A percentile compares a stretch with the other conserved stretches of the same genome.
Conservation (phyloP, 2,888 invertebrate species). For the Tuberolachnus salignus region DNA sequence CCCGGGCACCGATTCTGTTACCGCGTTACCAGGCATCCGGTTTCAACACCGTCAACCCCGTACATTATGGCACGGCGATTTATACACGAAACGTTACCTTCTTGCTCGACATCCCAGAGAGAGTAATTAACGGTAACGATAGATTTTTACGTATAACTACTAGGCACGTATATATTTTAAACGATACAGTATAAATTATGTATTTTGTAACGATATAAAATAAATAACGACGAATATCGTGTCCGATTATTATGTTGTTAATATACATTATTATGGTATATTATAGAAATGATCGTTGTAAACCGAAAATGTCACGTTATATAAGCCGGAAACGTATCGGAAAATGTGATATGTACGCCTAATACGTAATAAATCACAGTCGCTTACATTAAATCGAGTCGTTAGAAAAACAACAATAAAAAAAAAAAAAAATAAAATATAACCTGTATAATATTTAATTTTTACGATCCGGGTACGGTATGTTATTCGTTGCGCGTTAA, state of each 20-base stretch:
- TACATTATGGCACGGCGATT: too few relatives aligned
- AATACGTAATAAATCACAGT: conserved; percentile 34
- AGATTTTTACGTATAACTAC: too few relatives aligned
- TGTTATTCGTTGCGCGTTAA: background rate
- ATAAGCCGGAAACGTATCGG: conserved; percentile 25
- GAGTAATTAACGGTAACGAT: too few relatives aligned
- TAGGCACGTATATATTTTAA: too few relatives aligned
- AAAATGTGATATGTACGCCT: background rate
- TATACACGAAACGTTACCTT: too few relatives aligned
- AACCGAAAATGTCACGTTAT: conserved; percentile 23
- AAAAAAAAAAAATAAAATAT: background rate
- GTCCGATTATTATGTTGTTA: conserved; percentile 22
- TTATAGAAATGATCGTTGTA: conserved; percentile 29
- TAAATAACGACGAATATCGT: conserved; percentile 8
- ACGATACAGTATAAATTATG: too few relatives aligned
- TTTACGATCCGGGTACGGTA: background rate
- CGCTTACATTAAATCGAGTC: conserved; percentile 1
- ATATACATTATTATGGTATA: background rate
- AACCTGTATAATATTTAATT: background rate
- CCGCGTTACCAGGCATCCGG: too few relatives aligned
- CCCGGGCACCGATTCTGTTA: too few relatives aligned
- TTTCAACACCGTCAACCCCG: too few relatives aligned
- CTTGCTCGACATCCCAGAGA: too few relatives aligned
- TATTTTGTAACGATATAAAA: too few relatives aligned
- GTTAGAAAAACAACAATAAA: conserved; percentile 18